phyloP scores from a whole-genome alignment of 2,888 invertebrate genomes.

The Idaea biselata region DNA sequence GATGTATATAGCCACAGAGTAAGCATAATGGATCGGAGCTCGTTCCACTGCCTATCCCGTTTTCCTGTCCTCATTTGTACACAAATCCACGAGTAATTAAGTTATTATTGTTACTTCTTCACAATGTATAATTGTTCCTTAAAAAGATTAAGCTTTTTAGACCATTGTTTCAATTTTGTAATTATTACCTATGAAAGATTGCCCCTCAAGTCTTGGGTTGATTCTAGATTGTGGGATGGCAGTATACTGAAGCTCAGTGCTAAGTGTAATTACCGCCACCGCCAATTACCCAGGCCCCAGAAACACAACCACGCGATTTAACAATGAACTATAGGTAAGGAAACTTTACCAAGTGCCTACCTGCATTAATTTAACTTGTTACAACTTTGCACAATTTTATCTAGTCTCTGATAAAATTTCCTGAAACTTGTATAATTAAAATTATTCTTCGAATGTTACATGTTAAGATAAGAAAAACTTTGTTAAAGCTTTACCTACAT shows the following conservation, averaged over 20 bases:
- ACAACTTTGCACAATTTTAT: conserved; percentile 29
- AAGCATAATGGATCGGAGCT: no score
- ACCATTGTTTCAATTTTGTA: no score
- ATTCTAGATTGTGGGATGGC: conserved; percentile 3
- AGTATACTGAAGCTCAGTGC: conserved; percentile 29
- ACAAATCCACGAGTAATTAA: no score
- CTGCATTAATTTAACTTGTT: conserved; percentile 33
- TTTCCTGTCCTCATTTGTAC: no score
- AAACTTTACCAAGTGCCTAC: conserved; percentile 31
- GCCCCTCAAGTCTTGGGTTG: no score
- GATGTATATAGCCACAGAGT: no score
- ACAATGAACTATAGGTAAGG: conserved; percentile 43
- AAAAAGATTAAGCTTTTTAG: no score
- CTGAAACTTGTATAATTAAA: conserved; percentile 23
- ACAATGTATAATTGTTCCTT: no score
- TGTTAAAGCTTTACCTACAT: conserved; percentile 5
- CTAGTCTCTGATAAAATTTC: conserved; percentile 24
- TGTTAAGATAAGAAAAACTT: conserved; percentile 7
- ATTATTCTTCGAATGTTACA: conserved; percentile 19
- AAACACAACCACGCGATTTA: conserved; percentile 51
- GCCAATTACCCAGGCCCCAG: conserved; percentile 43
- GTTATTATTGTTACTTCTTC: no score
- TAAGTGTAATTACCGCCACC: conserved; percentile 47
- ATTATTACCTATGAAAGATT: no score
- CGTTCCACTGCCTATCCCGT: no score